Base-by-base conservation (phyloP, 2,113 vertebrate species). In the Cricetomys ansorgei region DNA sequence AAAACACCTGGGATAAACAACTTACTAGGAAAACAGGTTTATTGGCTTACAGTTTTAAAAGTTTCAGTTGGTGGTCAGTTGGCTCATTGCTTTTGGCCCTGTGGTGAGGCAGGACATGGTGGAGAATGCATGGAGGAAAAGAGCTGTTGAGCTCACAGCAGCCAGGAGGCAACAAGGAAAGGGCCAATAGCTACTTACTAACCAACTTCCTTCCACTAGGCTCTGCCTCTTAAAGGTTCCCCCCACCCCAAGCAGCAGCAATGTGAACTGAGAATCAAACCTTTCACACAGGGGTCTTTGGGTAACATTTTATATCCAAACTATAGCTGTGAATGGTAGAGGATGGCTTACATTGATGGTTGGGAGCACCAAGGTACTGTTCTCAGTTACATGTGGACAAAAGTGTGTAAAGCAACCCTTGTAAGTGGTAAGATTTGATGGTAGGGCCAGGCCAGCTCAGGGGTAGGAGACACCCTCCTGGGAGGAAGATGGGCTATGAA, bases 371-470 rank as follows among this genome's bases (percentile, higher is more conserved):
- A 67, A 92, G 80, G 50, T 80, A 15, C 50, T 10, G 55, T 53
- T 57, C n/a, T 89, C 64, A 79, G 50, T 88, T 72, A 92, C 79
- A 92, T 88, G 43, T 73, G 70, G 57, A 48, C 50, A 67, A 89
- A 43, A 67, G 27, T 69, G 2, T 93, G 57, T 43, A 96, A 45
- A 84, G 31, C 55, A 87, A 0, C 72, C 34, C 13, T 85, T 5
- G 5, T 55, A 69, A 34, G 8, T n/a, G 16, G 5, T 62, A 62
- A 91, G 59, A n/a, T n/a, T 95, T 53, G 10, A 13, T 91, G 67
- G 31, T 89, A 43, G 27, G 45, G 90, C 11, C 4, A 80, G 57
- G 48, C 70, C 27, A 21, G 1, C 92, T 91, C 16, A 48, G 59
- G 31, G 86, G 15, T 23, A 83, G 27, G 27, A 50, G 17, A 88